A percentile compares a stretch with the other conserved stretches of the same genome.
phyloP scores from a whole-genome alignment of 2,888 invertebrate species.

The Sympetrum striolatum region DNA sequence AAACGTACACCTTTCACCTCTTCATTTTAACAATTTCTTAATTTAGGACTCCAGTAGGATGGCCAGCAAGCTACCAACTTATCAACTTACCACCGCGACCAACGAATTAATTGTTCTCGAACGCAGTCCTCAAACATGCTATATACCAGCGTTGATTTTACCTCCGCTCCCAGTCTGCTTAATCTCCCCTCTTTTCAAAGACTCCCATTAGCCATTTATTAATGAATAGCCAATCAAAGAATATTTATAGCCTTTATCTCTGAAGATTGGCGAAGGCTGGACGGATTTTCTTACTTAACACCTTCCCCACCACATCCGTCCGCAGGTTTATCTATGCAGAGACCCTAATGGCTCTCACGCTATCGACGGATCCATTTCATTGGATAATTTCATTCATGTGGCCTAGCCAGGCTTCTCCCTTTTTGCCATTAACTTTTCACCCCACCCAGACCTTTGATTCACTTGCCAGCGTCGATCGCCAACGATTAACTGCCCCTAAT shows the following conservation, averaged over 20 bases:
- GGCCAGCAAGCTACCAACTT: too few relatives aligned
- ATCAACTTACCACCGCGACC: background rate
- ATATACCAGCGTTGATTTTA: background rate
- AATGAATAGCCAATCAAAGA: background rate
- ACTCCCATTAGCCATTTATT: background rate
- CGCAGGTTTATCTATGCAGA: background rate
- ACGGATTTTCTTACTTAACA: background rate
- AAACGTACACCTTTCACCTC: too few relatives aligned
- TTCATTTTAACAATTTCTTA: too few relatives aligned
- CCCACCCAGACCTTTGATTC: background rate
- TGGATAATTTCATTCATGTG: background rate
- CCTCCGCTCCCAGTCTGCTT: background rate
- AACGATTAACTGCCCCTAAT: background rate
- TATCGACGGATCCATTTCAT: background rate
- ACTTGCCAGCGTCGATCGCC: background rate
- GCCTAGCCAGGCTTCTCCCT: background rate
- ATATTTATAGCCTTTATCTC: background rate
- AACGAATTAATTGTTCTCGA: background rate
- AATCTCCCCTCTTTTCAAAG: background rate
- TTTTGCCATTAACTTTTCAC: background rate
- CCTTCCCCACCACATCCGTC: background rate
- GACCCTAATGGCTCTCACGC: background rate
- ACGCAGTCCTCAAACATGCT: background rate
- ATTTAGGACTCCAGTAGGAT: too few relatives aligned
- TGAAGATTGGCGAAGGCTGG: background rate